A percentile compares a stretch with the other conserved stretches of the same genome.
These are phyloP conservation scores for Bradypus variegatus DNA, from an alignment of 2,797 vertebrate genomes.

Conservation along the genomic window DNA sequence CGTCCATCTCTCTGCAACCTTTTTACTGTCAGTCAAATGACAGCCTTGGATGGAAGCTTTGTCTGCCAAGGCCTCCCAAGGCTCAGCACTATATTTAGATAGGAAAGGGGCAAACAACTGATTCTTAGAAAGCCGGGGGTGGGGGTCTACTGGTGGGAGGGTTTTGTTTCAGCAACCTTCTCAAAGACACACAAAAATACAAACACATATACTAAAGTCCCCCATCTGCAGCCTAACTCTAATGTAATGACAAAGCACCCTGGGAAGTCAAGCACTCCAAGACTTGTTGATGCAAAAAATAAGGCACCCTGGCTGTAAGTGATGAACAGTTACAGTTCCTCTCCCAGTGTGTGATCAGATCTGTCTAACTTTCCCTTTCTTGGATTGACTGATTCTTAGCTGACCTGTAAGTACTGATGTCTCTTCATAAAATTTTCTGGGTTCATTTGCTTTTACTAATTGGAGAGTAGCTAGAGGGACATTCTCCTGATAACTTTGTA, in stretches of 20 bases:
- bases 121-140: constrained; percentile 51
- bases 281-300: constrained; percentile 47
- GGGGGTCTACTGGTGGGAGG: constrained; percentile 34
- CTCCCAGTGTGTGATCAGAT: constrained; percentile 24
- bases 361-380: constrained; percentile 46
- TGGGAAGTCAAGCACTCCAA: constrained; percentile 45
- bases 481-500: constrained; percentile 4
- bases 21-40: constrained; percentile 78
- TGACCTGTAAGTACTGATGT: constrained; percentile 64
- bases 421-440: constrained; percentile 40
- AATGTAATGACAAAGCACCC: constrained; percentile 54
- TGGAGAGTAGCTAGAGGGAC: constrained; percentile 41
- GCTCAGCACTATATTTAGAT: constrained; percentile 65
- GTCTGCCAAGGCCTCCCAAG: constrained; percentile 68
- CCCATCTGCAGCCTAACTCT: constrained; percentile 51
- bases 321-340: not conserved
- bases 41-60: constrained; percentile 73
- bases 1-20: constrained; percentile 75
- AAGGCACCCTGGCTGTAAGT: constrained; percentile 49
- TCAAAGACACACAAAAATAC: constrained; percentile 45
- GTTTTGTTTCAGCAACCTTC: constrained; percentile 63
- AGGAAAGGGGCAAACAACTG: constrained; percentile 48
- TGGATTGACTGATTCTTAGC: constrained; percentile 54
- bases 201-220: constrained; percentile 47
- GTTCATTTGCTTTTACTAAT: constrained; percentile 41